Evolutionary conservation across 2,113 vertebrate genomes (phyloP), one percentile per base, ranked within the genome.

Genomic region (Etheostoma spectabile): DNA sequence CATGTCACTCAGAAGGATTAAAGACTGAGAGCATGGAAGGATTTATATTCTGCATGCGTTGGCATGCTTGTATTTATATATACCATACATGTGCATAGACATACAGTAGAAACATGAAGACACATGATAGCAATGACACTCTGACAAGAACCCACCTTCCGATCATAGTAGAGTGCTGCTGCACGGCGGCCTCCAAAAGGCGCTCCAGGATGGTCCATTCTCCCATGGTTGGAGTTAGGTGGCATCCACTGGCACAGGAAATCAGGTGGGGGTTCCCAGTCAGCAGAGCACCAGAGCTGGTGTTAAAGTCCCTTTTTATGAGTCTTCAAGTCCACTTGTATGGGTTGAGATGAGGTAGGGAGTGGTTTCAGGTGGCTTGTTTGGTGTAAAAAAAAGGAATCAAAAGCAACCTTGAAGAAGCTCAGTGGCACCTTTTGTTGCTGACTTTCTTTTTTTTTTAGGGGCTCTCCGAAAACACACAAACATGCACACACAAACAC

Each of bases 191-290:
- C 95, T 99, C 98, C 93, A 99, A 95, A 95, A 99, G 97, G 95
- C 98, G 97, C 96, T 99, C 98, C 85, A 99, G 94, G 95, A 99
- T 99, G 95, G 98, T 99, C 98, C 98, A 99, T 95, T 99, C 98
- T 95, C 98, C 98, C 98, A 99, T 99, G 95, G 95, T 92, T 96
- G 86, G 73, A 68, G 71, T 83, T 86, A 27, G 78, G 78, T 91
- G 71, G 95, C 93, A 92, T 94, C 87, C 91, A 92, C 89, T 16
- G 88, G 60, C 45, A 77, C 77, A 30, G 75, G 68, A 66, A 86
- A 80, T 79, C 80, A 76, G 75, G 1, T 19, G 57, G 57, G 75
- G 67, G 69, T 63, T 78, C 56, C 42, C 67, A 56, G 55, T 57
- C 56, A 51, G 61, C 53, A 24, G 82, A 30, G 27, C 51, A 75